Evolutionary conservation across 2,797 vertebrate species (phyloP), one percentile per base, ranked within the genome.

Genomic region (Parauchenoglanis punctatus): DNA sequence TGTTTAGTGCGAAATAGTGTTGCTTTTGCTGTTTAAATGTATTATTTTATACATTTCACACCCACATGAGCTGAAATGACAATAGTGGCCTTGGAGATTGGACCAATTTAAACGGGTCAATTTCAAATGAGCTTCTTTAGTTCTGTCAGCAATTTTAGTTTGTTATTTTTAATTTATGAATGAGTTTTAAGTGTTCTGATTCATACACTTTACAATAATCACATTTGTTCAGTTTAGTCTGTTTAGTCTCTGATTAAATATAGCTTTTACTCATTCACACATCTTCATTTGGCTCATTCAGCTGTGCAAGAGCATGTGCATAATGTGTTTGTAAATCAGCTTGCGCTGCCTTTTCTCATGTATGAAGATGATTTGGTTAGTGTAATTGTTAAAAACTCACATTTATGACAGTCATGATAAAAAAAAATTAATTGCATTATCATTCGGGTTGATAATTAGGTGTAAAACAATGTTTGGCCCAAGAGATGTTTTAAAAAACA

Each of bases 1-100:
- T 56, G 68, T 77, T 86, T 13, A 61, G 81, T 81, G 78, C 80
- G 40, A 80, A 83, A 56, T 86, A 49, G 12, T 65, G 12, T 59
- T 78, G 61, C 35, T 56, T 84, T 78, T 70, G 40, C 61, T 58
- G 18, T 31, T 61, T 44, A 44, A 63, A n/a, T 44, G 58, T 78
- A 72, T 40, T 18, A 17, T 49, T 17, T 67, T n/a, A 46, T 40
- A 65, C 59, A 17, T 76, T 82, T 83, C n/a, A 52, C 58, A 75
- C n/a, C 40, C 40, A 63, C 49, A 52, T 72, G 18, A 63, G 23
- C 44, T 78, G 17, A 77, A 77, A 31, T 54, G 59, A n/a, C 28
- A 80, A 17, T 28, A 40, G 61, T 35, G 20, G 15, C 31, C 13
- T 17, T 75, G 61, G 35, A 58, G 63, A 59, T 28, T 31, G 28